Evolutionary conservation across 1,140 invertebrate genomes (phyloP).

Genomic region (Globodera ellingtonae): DNA sequence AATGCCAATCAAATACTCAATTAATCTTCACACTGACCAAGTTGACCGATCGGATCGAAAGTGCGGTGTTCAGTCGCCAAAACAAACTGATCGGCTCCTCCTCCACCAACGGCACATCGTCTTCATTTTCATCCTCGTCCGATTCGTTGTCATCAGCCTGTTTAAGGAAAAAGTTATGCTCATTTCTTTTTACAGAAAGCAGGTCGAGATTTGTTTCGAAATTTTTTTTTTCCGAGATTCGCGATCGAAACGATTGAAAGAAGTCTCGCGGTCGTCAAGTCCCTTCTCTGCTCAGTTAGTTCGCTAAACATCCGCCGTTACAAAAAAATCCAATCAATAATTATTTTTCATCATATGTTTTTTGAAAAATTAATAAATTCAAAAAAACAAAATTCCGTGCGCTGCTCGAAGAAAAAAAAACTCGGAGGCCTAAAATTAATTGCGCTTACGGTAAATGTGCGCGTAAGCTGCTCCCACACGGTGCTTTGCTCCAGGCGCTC

Average conservation of each 20-base stretch:
- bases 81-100: conserved; percentile 21
- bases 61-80: conserved; percentile 3
- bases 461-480: background rate
- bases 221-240: background rate
- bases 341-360: too few relatives aligned
- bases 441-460: background rate
- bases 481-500: conserved; percentile 12
- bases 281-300: too few relatives aligned
- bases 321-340: too few relatives aligned
- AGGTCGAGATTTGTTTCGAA: too few relatives aligned
- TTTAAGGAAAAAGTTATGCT: background rate
- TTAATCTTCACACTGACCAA: background rate
- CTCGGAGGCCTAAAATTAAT: background rate
- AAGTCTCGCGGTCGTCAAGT: background rate
- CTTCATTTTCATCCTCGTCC: background rate
- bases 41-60: conserved; percentile 10
- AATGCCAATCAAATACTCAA: too few relatives aligned
- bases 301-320: too few relatives aligned
- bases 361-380: too few relatives aligned
- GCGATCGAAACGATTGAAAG: too few relatives aligned
- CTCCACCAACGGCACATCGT: background rate
- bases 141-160: background rate
- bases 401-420: background rate
- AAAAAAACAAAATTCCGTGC: background rate
- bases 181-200: background rate